Evolutionary conservation across 2,797 vertebrate genomes (phyloP).

Genomic region (Acanthiza pusilla): DNA sequence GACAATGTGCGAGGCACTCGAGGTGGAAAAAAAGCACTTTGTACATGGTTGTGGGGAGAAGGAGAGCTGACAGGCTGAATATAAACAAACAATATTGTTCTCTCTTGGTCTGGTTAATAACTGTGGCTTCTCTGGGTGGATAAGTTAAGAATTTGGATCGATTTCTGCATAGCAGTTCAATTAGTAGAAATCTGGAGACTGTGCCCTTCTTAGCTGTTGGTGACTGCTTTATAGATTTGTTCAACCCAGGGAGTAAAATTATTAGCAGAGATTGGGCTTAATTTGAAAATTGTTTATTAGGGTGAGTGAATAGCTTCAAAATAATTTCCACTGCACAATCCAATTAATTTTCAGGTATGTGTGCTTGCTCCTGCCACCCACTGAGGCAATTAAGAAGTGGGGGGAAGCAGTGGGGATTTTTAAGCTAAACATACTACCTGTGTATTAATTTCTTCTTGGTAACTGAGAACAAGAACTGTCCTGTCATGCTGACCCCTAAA

Average conservation of each 20-base stretch:
- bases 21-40: not conserved
- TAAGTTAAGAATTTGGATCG: constrained; percentile 12
- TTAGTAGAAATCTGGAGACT: constrained; percentile 23
- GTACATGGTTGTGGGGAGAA: not conserved
- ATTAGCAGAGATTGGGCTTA: constrained; percentile 47
- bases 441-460: not conserved
- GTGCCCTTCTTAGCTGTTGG: not conserved
- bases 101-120: not conserved
- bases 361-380: constrained; percentile 34
- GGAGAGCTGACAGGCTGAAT: not conserved
- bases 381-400: constrained; percentile 31
- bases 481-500: not conserved
- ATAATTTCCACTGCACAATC: constrained; percentile 48
- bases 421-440: not conserved
- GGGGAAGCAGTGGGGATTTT: constrained; percentile 1
- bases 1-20: not conserved
- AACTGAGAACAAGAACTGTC: constrained; percentile 17
- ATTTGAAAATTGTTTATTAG: constrained; percentile 62
- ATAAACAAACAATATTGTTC: constrained; percentile 2
- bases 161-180: constrained; percentile 47
- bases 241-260: constrained; percentile 56
- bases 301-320: constrained; percentile 63
- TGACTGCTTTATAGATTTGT: constrained; percentile 48
- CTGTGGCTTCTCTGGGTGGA: not conserved
- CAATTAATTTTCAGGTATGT: constrained; percentile 65